These are phyloP conservation scores for Uropetala carovei DNA, from an alignment of 2,888 invertebrate genomes.

Conservation along the genomic window DNA sequence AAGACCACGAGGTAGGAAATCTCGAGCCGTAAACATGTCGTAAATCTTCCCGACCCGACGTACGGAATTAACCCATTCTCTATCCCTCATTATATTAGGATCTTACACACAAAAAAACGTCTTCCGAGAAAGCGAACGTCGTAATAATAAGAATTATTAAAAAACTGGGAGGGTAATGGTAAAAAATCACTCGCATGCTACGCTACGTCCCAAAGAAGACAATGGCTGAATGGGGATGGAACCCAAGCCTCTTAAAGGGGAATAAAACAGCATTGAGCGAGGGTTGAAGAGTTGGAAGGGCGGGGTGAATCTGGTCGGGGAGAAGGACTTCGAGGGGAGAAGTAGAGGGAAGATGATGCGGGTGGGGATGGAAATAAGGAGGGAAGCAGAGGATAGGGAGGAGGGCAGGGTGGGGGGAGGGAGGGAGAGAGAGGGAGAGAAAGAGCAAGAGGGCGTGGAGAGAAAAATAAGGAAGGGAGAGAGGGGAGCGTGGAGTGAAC, in stretches of 20 bases:
- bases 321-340: background rate
- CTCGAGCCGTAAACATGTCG: background rate
- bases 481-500: background rate
- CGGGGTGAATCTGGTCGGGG: background rate
- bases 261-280: too few relatives aligned
- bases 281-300: background rate
- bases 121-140: background rate
- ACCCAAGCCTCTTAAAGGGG: background rate
- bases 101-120: background rate
- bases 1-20: background rate
- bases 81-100: background rate
- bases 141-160: background rate
- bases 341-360: background rate
- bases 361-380: background rate
- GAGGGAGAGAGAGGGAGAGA: background rate
- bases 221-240: background rate
- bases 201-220: background rate
- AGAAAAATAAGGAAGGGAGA: background rate
- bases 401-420: background rate
- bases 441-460: background rate
- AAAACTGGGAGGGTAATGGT: background rate
- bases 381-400: background rate
- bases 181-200: too few relatives aligned
- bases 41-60: background rate
- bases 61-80: conserved; percentile 10